Evolutionary conservation across 2,888 invertebrate genomes (phyloP).

Genomic region (Xylocampa areola): DNA sequence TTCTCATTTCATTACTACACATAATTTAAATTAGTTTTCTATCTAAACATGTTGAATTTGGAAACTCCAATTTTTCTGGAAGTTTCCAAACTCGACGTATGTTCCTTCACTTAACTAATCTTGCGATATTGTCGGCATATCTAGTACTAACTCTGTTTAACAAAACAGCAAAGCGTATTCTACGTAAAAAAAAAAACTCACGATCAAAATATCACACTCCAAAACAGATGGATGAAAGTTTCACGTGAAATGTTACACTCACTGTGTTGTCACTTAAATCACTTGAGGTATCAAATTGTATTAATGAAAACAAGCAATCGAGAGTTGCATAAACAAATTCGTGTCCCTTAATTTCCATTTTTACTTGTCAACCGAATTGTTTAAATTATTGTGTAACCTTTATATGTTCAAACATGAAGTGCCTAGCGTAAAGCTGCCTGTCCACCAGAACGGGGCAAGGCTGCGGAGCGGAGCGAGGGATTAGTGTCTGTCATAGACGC

Average conservation of each 20-base stretch:
- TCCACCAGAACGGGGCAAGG: too few relatives aligned
- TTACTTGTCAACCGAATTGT: too few relatives aligned
- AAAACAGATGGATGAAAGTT: conserved; percentile 34
- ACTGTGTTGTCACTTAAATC: conserved; percentile 32
- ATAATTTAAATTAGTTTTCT: conserved; percentile 80
- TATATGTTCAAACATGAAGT: too few relatives aligned
- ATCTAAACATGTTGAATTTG: conserved; percentile 74
- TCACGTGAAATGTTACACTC: conserved; percentile 23
- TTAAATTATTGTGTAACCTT: too few relatives aligned
- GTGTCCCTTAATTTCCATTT: too few relatives aligned
- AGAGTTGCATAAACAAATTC: conserved; percentile 8
- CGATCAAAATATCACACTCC: conserved; percentile 60
- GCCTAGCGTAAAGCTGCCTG: too few relatives aligned
- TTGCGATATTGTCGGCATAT: conserved; percentile 85
- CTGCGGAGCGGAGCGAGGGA: too few relatives aligned
- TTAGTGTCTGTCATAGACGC: too few relatives aligned
- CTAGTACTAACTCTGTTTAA: conserved; percentile 71
- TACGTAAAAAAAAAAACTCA: conserved; percentile 51
- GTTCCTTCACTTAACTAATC: conserved; percentile 64
- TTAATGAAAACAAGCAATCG: conserved; percentile 24
- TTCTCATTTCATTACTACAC: conserved; percentile 71
- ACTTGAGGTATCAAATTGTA: conserved; percentile 41
- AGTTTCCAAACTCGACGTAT: conserved; percentile 57
- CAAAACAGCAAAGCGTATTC: conserved; percentile 54
- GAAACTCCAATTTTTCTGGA: conserved; percentile 60